These are phyloP conservation scores for Dendrolimus houi DNA, from an alignment of 2,888 invertebrate genomes.

Conservation along the genomic window DNA sequence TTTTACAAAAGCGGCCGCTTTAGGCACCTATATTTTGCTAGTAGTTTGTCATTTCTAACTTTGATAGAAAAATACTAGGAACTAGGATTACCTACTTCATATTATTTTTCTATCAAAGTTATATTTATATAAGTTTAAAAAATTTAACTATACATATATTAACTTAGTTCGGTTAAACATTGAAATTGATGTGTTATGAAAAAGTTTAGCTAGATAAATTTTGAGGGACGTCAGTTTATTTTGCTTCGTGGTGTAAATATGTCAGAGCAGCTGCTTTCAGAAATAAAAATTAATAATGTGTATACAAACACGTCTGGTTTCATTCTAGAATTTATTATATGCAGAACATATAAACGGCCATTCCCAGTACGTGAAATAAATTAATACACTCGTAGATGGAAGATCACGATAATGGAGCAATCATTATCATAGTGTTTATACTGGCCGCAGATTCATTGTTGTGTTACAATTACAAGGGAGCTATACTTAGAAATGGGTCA, in stretches of 20 bases:
- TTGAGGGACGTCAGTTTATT: conserved; percentile 5
- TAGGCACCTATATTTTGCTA: no score
- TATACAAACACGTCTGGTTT: conserved; percentile 8
- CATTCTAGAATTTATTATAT: conserved; percentile 1
- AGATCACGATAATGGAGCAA: not conserved
- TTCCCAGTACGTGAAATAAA: not conserved
- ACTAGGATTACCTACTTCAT: no score
- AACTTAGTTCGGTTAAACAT: no score
- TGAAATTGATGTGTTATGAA: not conserved
- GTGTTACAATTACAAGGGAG: no score
- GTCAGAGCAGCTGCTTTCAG: conserved; percentile 10
- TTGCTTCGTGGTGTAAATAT: conserved; percentile 6
- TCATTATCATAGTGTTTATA: not conserved
- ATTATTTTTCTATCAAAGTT: no score
- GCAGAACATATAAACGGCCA: not conserved
- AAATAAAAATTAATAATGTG: conserved; percentile 9
- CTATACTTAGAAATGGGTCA: not conserved
- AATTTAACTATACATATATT: no score
- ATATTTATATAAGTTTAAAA: no score
- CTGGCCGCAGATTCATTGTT: no score
- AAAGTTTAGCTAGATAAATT: not conserved
- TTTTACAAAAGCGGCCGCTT: no score
- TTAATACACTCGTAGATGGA: not conserved
- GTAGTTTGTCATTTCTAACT: no score
- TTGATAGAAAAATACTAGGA: no score